These are phyloP conservation scores for Branchipolynoe longqiensis DNA, from an alignment of 2,888 invertebrate genomes.

Conservation along the genomic window DNA sequence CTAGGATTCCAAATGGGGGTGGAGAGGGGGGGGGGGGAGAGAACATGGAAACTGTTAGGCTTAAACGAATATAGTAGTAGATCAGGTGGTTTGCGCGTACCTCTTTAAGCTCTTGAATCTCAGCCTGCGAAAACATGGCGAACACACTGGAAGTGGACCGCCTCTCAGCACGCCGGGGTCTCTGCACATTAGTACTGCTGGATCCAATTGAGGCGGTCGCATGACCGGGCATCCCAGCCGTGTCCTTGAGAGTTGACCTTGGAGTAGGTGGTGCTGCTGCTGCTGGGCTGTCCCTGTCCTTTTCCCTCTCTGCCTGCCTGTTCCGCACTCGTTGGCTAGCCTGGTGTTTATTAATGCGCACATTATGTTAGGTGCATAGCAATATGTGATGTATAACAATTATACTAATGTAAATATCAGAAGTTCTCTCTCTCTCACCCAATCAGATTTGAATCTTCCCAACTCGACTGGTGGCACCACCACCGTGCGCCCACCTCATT, in stretches of 20 bases:
- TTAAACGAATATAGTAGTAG: neutral
- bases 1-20: neutral
- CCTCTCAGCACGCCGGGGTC: slow-evolving; percentile 25
- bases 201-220: neutral
- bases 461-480: too few relatives aligned
- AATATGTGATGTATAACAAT: too few relatives aligned
- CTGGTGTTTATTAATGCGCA: too few relatives aligned
- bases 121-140: slow-evolving; percentile 34
- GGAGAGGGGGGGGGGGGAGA: neutral
- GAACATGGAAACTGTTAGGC: neutral
- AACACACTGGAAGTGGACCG: slow-evolving; percentile 57
- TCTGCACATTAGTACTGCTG: neutral
- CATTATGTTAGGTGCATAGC: too few relatives aligned
- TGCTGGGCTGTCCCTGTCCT: slow-evolving; percentile 5
- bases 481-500: too few relatives aligned
- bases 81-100: slow-evolving; percentile 6
- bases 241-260: slow-evolving; percentile 13
- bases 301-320: slow-evolving; percentile 48
- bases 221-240: neutral
- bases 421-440: too few relatives aligned
- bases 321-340: slow-evolving; percentile 42
- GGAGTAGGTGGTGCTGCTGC: neutral
- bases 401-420: too few relatives aligned
- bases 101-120: slow-evolving; percentile 59
- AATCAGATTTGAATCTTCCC: too few relatives aligned